Evolutionary conservation across 1,140 invertebrate genomes (phyloP).

Genomic region (Brachionus rotundiformis): DNA sequence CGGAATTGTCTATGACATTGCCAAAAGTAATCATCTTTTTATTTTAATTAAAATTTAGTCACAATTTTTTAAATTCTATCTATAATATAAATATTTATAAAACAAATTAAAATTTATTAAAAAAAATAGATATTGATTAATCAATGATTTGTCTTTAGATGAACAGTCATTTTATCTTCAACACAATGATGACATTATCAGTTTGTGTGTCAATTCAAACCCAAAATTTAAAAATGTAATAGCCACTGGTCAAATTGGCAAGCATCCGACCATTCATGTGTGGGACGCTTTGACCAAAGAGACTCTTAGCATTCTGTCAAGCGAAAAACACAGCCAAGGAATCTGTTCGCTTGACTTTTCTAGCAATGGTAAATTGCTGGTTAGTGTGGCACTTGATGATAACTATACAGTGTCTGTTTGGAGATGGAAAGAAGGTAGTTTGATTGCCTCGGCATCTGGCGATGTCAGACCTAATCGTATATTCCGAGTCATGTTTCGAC

Average conservation of each 20-base stretch:
- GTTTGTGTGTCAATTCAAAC: conserved; percentile 62
- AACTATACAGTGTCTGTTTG: conserved; percentile 62
- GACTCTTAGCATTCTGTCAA: conserved; percentile 60
- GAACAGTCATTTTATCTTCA: conserved; percentile 63
- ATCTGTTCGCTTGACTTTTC: conserved; percentile 63
- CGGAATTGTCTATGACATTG: conserved; percentile 63
- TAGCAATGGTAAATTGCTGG: conserved; percentile 62
- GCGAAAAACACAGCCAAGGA: conserved; percentile 56
- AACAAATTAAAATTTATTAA: too few species aligned
- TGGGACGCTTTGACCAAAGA: conserved; percentile 62
- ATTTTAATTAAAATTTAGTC: not conserved
- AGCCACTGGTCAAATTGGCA: conserved; percentile 63
- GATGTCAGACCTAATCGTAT: conserved; percentile 60
- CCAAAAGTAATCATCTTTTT: conserved; percentile 56
- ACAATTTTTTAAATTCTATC: not conserved
- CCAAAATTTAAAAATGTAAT: conserved; percentile 62
- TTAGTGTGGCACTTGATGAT: conserved; percentile 61
- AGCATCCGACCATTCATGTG: conserved; percentile 59
- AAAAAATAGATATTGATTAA: too few species aligned
- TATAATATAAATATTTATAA: not conserved
- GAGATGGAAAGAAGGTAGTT: conserved; percentile 64
- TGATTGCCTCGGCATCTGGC: not conserved
- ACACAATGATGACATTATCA: conserved; percentile 65
- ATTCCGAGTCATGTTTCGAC: conserved; percentile 63
- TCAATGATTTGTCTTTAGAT: too few species aligned